Evolutionary conservation across 2,113 vertebrate genomes (phyloP).

Genomic region (Tetraodon nigroviridis): DNA sequence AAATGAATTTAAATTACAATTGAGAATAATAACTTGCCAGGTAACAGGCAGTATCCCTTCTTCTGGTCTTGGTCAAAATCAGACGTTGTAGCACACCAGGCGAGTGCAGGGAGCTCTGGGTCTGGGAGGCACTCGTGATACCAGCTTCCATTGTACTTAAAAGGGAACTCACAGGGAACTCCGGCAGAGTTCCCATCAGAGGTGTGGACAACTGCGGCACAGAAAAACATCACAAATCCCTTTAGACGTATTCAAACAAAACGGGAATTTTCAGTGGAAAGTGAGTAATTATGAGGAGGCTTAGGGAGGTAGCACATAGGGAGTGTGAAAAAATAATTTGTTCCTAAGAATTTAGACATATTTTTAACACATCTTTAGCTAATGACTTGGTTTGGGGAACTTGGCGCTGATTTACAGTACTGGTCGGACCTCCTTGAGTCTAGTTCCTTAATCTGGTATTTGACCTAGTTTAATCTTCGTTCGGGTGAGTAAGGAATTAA

Average conservation of each 20-base stretch:
- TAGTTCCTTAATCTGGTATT: neutral
- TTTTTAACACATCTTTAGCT: neutral
- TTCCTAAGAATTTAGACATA: neutral
- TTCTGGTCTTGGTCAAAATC: constrained; percentile 74
- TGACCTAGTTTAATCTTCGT: neutral
- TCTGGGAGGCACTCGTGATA: constrained; percentile 81
- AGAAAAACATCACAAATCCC: neutral
- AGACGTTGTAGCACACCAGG: constrained; percentile 85
- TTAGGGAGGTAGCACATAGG: neutral
- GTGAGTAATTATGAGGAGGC: too few species aligned
- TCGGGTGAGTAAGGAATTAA: neutral
- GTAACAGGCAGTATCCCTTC: constrained; percentile 84
- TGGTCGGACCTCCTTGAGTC: too few species aligned
- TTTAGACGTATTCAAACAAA: neutral
- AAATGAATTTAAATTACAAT: neutral
- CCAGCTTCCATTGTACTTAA: constrained; percentile 81
- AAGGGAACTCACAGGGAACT: constrained; percentile 87
- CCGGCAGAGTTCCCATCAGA: constrained; percentile 82
- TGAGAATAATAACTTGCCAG: constrained; percentile 67
- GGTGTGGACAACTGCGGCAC: constrained; percentile 81
- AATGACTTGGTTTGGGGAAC: too few species aligned
- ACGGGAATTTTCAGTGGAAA: too few species aligned
- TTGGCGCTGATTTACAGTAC: neutral
- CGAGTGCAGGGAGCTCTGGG: constrained; percentile 1
- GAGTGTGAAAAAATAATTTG: too few species aligned